Evolutionary conservation across 1,140 invertebrate genomes (phyloP).

Genomic region (Battus philenor): DNA sequence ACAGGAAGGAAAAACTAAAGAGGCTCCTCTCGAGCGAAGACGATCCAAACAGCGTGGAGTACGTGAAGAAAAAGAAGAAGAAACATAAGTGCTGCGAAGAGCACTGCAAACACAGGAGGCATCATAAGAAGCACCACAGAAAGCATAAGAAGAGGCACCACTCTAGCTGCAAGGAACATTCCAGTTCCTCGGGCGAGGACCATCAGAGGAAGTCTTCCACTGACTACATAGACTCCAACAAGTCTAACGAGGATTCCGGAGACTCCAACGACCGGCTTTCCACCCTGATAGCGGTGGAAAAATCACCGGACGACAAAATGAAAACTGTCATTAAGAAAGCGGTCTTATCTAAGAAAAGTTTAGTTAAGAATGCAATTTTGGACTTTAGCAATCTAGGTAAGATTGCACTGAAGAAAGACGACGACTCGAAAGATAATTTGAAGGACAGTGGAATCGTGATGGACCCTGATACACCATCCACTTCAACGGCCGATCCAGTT

Average conservation of each 20-base stretch:
- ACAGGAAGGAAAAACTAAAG: conserved; percentile 81
- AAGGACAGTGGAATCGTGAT: conserved; percentile 61
- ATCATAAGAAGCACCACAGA: conserved; percentile 83
- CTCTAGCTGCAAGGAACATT: conserved; percentile 89
- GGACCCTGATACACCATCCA: conserved; percentile 51
- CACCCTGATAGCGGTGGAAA: conserved; percentile 60
- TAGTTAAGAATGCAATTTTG: conserved; percentile 59
- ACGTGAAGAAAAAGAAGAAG: conserved; percentile 80
- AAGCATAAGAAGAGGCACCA: conserved; percentile 88
- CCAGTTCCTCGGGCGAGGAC: conserved; percentile 86
- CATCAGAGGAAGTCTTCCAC: conserved; percentile 82
- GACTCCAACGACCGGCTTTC: conserved; percentile 65
- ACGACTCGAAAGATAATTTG: conserved; percentile 49
- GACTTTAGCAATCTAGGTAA: conserved; percentile 62
- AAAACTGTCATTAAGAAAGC: conserved; percentile 67
- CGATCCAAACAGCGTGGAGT: conserved; percentile 59
- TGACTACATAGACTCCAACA: conserved; percentile 59
- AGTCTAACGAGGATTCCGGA: conserved; percentile 63
- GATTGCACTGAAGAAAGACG: conserved; percentile 45
- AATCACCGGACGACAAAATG: conserved; percentile 66
- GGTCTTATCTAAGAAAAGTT: conserved; percentile 53
- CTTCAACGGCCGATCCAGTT: conserved; percentile 37
- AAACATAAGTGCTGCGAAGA: conserved; percentile 84
- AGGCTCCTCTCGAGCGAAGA: conserved; percentile 67
- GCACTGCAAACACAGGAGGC: conserved; percentile 82